A percentile compares a stretch with the other conserved stretches of the same genome.
These are phyloP conservation scores for Automeris io DNA, from an alignment of 2,888 invertebrate species.

Conservation along the genomic window DNA sequence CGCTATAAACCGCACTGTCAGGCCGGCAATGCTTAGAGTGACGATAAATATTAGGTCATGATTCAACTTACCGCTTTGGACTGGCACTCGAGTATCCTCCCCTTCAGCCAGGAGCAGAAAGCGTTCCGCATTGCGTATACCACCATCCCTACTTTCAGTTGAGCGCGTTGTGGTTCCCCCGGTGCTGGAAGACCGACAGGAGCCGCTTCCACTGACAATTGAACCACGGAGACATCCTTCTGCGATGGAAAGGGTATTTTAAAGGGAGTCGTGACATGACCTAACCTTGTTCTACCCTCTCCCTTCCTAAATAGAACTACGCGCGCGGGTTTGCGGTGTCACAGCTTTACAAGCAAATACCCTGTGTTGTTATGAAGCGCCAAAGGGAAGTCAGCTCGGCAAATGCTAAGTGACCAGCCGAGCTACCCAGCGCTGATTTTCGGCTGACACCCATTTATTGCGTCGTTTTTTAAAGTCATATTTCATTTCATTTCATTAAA, in stretches of 20 bases:
- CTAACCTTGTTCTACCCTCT: no score
- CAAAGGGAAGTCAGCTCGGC: no score
- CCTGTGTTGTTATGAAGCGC: no score
- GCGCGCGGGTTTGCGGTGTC: no score
- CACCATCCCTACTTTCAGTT: constrained; percentile 55
- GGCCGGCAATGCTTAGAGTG: no score
- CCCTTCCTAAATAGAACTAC: no score
- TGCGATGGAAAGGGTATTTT: constrained; percentile 18
- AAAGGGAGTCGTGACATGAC: no score
- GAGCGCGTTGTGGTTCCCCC: constrained; percentile 66
- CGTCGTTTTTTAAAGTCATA: neutral
- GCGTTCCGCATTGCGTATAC: constrained; percentile 81
- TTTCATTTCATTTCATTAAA: no score
- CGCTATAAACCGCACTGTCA: no score
- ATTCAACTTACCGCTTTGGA: constrained; percentile 27
- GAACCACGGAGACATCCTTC: constrained; percentile 58
- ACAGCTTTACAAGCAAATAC: no score
- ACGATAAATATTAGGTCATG: neutral
- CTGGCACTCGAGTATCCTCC: constrained; percentile 66
- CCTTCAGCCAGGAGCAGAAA: constrained; percentile 80
- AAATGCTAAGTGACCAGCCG: no score
- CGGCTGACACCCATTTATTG: neutral
- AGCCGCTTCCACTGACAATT: constrained; percentile 46
- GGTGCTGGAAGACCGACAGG: constrained; percentile 74
- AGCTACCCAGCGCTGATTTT: no score